Conservation (phyloP, 2,797 vertebrate species). For the Parambassis ranga region DNA sequence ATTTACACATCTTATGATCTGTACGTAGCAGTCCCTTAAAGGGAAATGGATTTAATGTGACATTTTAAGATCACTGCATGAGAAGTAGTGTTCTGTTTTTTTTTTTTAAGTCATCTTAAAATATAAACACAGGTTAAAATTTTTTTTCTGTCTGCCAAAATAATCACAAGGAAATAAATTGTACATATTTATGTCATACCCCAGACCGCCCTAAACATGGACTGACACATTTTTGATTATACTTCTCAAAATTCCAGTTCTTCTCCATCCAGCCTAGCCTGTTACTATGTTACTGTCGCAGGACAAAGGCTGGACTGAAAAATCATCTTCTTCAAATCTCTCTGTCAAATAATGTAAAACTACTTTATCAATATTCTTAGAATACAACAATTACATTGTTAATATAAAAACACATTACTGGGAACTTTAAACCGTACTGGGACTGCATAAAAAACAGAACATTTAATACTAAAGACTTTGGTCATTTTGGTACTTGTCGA, state of each 20-base stretch:
- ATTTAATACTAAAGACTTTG: too few relatives aligned
- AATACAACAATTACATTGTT: not conserved
- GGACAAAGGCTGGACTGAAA: conserved; percentile 23
- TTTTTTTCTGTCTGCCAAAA: not conserved
- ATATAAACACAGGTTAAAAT: too few relatives aligned
- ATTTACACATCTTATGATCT: conserved; percentile 23
- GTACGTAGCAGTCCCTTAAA: conserved; percentile 18
- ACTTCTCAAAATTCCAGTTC: too few relatives aligned
- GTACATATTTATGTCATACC: not conserved
- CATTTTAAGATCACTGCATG: conserved; percentile 53
- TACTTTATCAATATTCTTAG: not conserved
- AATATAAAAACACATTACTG: not conserved
- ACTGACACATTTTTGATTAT: not conserved
- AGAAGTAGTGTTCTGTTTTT: conserved; percentile 12
- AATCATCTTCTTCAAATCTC: conserved; percentile 6
- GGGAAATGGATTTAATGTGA: conserved; percentile 48
- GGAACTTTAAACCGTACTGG: not conserved
- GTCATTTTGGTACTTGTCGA: too few relatives aligned
- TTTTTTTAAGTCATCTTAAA: not conserved
- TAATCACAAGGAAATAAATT: not conserved
- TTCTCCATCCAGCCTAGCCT: not conserved
- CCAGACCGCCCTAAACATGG: not conserved
- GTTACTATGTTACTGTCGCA: conserved; percentile 43
- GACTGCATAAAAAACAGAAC: not conserved
- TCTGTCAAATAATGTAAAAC: not conserved